Evolutionary conservation across 2,888 invertebrate genomes (phyloP), one percentile per base, ranked within the genome.

Genomic region (Brassicogethes aeneus): DNA sequence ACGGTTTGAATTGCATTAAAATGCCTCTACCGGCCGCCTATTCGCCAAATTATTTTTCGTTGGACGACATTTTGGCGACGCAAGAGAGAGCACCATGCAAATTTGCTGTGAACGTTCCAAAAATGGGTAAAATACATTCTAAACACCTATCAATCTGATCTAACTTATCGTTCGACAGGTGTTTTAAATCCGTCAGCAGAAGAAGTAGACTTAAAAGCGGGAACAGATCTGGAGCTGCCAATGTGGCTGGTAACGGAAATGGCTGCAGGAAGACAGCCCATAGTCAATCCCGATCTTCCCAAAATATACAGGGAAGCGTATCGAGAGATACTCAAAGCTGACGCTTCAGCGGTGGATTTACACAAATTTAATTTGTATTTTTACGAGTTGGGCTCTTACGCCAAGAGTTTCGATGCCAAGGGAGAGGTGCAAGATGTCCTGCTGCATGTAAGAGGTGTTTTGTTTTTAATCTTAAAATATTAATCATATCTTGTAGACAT

Each of bases 301-400:
- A 68, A 71, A 44, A 66, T 73, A 16, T 75, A 72, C 46, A 70
- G 65, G 48, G 65, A 67, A 47, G 64, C 70, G 55, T 75, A 68
- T 54, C 82, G 92, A 57, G 92, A 94, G 64, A 90, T 95, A 39
- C 73, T 94, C 16, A 82, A 83, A 62, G 95, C 95, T 1, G 94
- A 94, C 67, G 85, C 94, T 1, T 82, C 79, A 52, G 86, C 91
- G 34, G 89, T 95, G 2, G 86, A 92, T 64, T 71, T 96, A 56
- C 85, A 88, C 44, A 90, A 88, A 67, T 75, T 93, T 60, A 85
- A 85, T 48, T 83, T 85, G 41, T 79, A 85, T 70, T 96, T 86
- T 64, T 96, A 92, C 65, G 88, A 88, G 64, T 77, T 92, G 59
- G 95, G 94, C 1, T 77, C 83, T 46, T 82, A 87, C 57, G 66